These are phyloP conservation scores for Orchesella flavescens DNA, from an alignment of 2,888 invertebrate genomes.

Conservation along the genomic window DNA sequence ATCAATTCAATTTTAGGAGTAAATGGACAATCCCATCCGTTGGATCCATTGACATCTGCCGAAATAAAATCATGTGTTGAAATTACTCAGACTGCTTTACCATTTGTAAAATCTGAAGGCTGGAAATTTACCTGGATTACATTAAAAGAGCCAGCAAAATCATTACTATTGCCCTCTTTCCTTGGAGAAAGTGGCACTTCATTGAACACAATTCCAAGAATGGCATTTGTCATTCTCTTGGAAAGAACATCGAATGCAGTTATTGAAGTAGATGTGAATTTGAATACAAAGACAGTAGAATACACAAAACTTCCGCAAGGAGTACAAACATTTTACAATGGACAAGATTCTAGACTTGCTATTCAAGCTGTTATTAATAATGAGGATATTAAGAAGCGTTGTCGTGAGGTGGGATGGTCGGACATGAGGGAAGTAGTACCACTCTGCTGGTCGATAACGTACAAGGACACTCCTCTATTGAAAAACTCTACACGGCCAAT, in stretches of 20 bases:
- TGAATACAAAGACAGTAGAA: constrained; percentile 26
- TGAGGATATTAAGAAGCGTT: constrained; percentile 24
- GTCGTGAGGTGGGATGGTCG: constrained; percentile 24
- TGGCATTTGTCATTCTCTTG: constrained; percentile 21
- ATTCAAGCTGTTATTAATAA: neutral
- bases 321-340: constrained; percentile 1
- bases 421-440: constrained; percentile 29
- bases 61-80: constrained; percentile 25
- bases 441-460: constrained; percentile 6
- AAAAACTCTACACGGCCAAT: neutral
- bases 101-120: neutral
- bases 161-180: constrained; percentile 41
- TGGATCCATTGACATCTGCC: constrained; percentile 23
- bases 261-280: constrained; percentile 38
- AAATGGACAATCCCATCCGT: neutral
- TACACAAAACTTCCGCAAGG: neutral
- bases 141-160: constrained; percentile 51
- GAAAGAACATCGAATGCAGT: neutral
- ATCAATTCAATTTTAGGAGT: too few relatives aligned
- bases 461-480: constrained; percentile 20
- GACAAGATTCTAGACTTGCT: neutral
- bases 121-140: constrained; percentile 37
- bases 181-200: constrained; percentile 5
- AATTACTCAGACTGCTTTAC: neutral
- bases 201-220: constrained; percentile 30